phyloP scores from a whole-genome alignment of 2,797 vertebrate species.

The Takifugu rubripes region DNA sequence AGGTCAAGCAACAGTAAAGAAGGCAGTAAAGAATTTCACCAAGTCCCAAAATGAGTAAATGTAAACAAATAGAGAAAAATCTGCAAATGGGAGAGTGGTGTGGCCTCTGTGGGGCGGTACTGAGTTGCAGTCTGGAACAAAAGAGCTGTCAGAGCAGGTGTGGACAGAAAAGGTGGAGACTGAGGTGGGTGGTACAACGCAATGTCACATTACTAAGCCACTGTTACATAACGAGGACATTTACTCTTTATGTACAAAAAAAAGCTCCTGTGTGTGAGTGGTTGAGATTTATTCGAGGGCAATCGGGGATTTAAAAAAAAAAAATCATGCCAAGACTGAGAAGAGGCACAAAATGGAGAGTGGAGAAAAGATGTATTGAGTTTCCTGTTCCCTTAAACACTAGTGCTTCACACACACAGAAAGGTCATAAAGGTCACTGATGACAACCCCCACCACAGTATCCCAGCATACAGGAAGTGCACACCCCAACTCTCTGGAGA shows the following conservation, averaged over 20 bases:
- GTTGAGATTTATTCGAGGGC: not conserved
- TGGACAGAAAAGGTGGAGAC: no score
- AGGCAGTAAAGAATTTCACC: no score
- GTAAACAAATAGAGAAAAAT: no score
- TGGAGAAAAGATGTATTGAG: constrained; percentile 35
- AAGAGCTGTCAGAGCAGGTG: not conserved
- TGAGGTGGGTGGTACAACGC: no score
- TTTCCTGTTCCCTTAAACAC: constrained; percentile 44
- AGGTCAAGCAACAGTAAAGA: no score
- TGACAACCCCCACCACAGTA: constrained; percentile 26
- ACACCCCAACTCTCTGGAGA: constrained; percentile 44
- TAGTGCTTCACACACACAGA: not conserved
- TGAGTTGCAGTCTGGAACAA: not conserved
- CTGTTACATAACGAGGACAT: constrained; percentile 43
- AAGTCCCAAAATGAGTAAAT: no score
- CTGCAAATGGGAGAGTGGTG: no score
- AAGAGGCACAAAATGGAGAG: constrained; percentile 13
- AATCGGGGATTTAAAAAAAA: constrained; percentile 10
- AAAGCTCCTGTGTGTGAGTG: not conserved
- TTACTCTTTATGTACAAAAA: constrained; percentile 31
- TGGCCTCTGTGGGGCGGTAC: no score
- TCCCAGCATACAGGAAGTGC: constrained; percentile 57
- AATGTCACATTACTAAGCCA: not conserved
- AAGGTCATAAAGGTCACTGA: constrained; percentile 53
- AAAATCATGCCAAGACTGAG: constrained; percentile 21